Base-by-base conservation (phyloP, 2,797 vertebrate genomes). In the Tragopan temminckii region DNA sequence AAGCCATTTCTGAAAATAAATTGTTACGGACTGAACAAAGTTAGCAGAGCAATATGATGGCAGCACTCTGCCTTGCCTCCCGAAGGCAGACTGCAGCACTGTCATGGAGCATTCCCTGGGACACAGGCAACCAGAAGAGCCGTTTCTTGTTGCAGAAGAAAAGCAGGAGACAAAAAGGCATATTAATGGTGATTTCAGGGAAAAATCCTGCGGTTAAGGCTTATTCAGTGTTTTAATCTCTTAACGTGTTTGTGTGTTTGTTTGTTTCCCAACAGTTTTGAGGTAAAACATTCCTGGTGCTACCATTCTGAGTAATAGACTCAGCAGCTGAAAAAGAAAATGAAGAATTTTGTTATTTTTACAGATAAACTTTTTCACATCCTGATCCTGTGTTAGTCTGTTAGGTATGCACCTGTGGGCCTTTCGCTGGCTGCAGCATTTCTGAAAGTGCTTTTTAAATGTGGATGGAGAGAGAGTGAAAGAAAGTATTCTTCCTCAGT, bases 341-440 rank as follows among this genome's bases (percentile, higher is more conserved):
- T 61, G 40, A 79, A 43, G 40, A 68, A 68, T 77, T 74, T 53
- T 66, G 2, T 45, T 84, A 63, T 53, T 90, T 70, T 35, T 81
- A 15, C 9, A 66, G 59, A 23, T 13, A 63, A 52, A 72, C 11
- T 63, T 63, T 48, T 88, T 58, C 53, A 74, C 13, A 71, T 5
- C 10, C 74, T 64, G 40, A 68, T 90, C n/a, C 16, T 63, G 8
- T 38, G 84, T 67, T 74, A 9, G 48, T 70, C 31, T 3, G 9
- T 23, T 45, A 64, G 35, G 4, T 0, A 0, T 20, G 13, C 4
- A 75, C 17, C 61, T 43, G 27, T 0, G 1, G 33, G 36, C 7
- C 14, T n/a, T 80, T 79, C 64, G 13, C 64, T 87, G 75, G 75
- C 36, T 38, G 14, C 43, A 74, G 23, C 1, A 0, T 46, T 74